Base-by-base conservation (phyloP, 37 sponge, comb jelly and placozoan species). In the Axinella damicornis region DNA sequence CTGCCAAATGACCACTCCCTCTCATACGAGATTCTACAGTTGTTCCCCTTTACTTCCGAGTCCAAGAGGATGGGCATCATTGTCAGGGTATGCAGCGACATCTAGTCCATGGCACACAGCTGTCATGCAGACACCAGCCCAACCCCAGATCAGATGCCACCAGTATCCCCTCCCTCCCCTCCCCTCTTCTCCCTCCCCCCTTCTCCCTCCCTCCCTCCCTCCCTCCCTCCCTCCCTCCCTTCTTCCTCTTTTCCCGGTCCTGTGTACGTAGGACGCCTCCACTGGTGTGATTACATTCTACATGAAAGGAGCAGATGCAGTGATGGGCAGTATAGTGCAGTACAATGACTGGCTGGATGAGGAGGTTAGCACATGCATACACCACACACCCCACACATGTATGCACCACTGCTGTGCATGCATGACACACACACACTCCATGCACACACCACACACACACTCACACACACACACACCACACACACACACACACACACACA, bases 291-390 rank as follows among this genome's bases (percentile, higher is more conserved):
- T 46, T 4, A 63, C 76, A 9, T 92, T 95, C 71, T 90, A 89
- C 83, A 94, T 97, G 95, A 97, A 97, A 71, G 98, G 98, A 12
- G 98, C 98, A 74, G 98, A 97, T 65, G 71, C 73, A 34, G 94
- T 97, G 28, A 95, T 97, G 95, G 67, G 70, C 52, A 80, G 65
- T 18, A 92, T 95, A 34, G 95, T 95, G 35, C 68, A 90, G 69
- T 95, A 97, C 89, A 95, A 83, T 76, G 98, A 97, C 84, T 97
- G 98, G 98, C 73, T 97, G 53, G 95, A 95, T 35, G 98, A 97
- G 64, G 98, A 97, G 85, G 95, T 94, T 60, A 60, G 54, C 41
- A 6, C 14, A 56, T 2, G 6, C 31, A 5, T 32, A n/a, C 53
- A 73, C 73, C 53, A 40, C 73, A 39, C 53, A 39, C n/a, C 73